Percentiles rank a stretch among this genome's conserved stretches.
phyloP scores from a whole-genome alignment of 2,888 invertebrate species.

The Calliopum simillimum region DNA sequence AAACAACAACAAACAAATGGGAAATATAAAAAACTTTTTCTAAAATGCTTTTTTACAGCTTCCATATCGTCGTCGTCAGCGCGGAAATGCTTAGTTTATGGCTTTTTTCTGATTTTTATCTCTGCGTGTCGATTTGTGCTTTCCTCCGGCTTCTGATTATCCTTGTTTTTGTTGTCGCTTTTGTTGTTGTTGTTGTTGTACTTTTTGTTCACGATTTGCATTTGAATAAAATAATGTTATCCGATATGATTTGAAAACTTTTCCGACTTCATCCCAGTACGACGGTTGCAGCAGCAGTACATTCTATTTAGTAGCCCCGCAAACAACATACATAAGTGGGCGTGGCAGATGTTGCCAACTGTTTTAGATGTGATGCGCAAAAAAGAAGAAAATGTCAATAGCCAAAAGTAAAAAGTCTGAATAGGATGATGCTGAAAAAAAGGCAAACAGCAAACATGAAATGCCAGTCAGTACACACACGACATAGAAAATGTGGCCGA shows the following conservation, averaged over 20 bases:
- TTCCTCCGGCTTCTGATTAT: background rate
- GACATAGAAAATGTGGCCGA: background rate
- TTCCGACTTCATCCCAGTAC: conserved; percentile 43
- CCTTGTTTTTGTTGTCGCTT: background rate
- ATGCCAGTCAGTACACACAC: background rate
- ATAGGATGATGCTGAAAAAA: background rate
- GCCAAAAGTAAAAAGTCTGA: background rate
- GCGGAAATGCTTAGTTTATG: conserved; percentile 16
- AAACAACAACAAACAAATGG: too few species aligned
- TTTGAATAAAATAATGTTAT: conserved; percentile 39
- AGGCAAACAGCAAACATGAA: background rate
- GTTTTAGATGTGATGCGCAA: background rate
- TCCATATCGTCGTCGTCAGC: too few species aligned
- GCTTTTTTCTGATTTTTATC: conserved; percentile 31
- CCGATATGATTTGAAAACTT: conserved; percentile 51
- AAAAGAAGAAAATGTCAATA: conserved; percentile 2
- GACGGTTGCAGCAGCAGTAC: background rate
- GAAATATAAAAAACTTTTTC: too few species aligned
- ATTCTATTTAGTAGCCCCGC: too few species aligned
- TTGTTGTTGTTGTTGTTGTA: background rate
- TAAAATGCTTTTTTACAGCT: too few species aligned
- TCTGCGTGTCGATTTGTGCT: conserved; percentile 38
- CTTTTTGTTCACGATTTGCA: conserved; percentile 15
- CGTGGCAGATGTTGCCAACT: background rate
- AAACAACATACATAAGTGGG: background rate